Conservation (phyloP, 2,113 vertebrate species). For the Vidua macroura region DNA sequence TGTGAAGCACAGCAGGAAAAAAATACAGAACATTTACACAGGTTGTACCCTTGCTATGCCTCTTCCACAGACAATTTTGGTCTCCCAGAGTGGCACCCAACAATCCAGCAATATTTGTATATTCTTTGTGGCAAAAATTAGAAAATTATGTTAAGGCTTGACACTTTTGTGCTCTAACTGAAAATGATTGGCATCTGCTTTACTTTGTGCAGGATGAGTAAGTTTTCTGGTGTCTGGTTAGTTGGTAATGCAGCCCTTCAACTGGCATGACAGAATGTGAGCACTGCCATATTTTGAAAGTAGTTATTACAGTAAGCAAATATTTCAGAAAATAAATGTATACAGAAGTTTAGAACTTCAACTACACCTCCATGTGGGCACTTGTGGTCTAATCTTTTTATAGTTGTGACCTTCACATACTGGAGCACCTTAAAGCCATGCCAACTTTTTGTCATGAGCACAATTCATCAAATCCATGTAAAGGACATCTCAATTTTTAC, state of each 20-base stretch:
- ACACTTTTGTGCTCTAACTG: background rate
- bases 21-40: background rate
- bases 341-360: slow-evolving; percentile 27
- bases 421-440: background rate
- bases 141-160: background rate
- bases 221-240: background rate
- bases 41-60: background rate
- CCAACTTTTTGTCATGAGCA: slow-evolving; percentile 31
- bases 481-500: slow-evolving; percentile 24
- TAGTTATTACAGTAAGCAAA: background rate
- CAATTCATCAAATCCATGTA: slow-evolving; percentile 10
- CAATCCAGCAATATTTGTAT: background rate
- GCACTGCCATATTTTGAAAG: background rate
- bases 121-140: background rate
- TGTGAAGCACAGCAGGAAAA: background rate
- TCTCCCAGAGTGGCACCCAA: background rate
- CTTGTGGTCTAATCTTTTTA: slow-evolving; percentile 43
- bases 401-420: slow-evolving; percentile 53
- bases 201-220: background rate
- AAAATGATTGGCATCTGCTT: background rate
- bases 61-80: background rate
- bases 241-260: background rate
- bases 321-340: slow-evolving; percentile 28
- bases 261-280: background rate
- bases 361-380: slow-evolving; percentile 1